phyloP scores from a whole-genome alignment of 2,113 vertebrate genomes.

The Mohoua ochrocephala region DNA sequence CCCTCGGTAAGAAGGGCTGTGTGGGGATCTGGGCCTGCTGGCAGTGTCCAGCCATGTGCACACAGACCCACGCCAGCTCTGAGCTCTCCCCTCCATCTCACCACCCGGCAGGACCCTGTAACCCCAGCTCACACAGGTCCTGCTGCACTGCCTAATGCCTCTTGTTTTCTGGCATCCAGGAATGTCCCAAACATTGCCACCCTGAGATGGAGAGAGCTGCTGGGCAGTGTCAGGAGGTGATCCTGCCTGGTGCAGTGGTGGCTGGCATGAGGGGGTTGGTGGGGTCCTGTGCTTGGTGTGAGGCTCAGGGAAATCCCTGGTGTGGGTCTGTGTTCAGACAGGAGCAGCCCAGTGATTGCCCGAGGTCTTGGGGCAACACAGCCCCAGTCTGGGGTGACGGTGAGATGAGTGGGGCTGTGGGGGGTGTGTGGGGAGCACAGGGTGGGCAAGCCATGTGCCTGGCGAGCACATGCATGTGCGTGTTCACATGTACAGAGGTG shows the following conservation, averaged over 20 bases:
- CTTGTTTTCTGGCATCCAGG: not conserved
- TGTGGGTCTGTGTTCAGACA: not conserved
- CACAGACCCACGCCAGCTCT: fast-evolving
- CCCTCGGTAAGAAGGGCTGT: not conserved
- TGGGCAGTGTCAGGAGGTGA: not conserved
- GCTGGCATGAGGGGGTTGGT: fast-evolving
- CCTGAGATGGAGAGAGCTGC: not conserved
- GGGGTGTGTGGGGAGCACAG: fast-evolving
- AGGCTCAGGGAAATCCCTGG: not conserved
- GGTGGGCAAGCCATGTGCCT: fast-evolving
- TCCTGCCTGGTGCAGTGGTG: not conserved
- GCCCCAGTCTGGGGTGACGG: no score
- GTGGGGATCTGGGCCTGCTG: not conserved
- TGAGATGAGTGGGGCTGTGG: not conserved
- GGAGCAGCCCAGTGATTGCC: not conserved
- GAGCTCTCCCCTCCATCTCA: not conserved
- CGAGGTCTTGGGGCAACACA: not conserved
- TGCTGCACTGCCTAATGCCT: not conserved
- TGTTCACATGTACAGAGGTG: not conserved
- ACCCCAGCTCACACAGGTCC: not conserved
- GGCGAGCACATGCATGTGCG: fast-evolving
- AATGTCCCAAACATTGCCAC: not conserved
- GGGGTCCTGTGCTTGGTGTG: no score
- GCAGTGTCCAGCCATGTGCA: not conserved
- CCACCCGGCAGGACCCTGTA: not conserved